Percentiles rank a stretch among this genome's conserved stretches.
These are phyloP conservation scores for Drosophila truncata DNA, from an alignment of 1,140 invertebrate genomes.

Conservation along the genomic window DNA sequence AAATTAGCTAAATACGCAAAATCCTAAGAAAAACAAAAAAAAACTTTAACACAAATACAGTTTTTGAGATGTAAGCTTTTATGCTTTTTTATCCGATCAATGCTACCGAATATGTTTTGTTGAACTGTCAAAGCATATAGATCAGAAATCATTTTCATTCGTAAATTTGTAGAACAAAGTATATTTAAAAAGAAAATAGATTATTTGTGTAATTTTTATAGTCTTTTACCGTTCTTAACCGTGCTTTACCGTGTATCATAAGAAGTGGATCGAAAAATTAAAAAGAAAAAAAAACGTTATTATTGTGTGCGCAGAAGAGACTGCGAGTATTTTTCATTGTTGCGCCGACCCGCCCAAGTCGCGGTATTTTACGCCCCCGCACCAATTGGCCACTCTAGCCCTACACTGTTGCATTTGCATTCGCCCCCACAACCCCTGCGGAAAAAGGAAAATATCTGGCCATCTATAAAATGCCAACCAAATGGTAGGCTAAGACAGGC, in stretches of 20 bases:
- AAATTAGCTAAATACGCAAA: no score
- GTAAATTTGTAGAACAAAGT: not conserved
- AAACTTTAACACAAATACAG: no score
- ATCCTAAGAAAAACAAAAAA: no score
- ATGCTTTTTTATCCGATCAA: not conserved
- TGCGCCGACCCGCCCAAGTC: slow-evolving; percentile 17
- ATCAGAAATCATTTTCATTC: not conserved
- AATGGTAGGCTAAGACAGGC: slow-evolving; percentile 56
- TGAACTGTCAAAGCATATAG: not conserved
- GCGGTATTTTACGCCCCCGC: slow-evolving; percentile 5
- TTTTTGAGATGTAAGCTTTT: no score
- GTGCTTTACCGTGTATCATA: not conserved
- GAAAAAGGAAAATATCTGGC: slow-evolving; percentile 31
- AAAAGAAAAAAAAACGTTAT: not conserved
- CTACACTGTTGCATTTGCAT: slow-evolving; percentile 72
- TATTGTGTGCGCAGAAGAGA: not conserved
- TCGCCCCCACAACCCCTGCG: slow-evolving; percentile 35
- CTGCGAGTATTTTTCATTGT: not conserved
- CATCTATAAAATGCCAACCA: slow-evolving; percentile 63
- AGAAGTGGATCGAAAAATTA: not conserved
- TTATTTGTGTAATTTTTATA: not conserved
- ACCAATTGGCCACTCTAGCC: slow-evolving; percentile 14
- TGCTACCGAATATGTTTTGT: not conserved
- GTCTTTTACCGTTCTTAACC: no score
- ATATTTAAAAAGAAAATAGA: not conserved